A percentile compares a stretch with the other conserved stretches of the same genome.
Conservation (phyloP, 2,797 vertebrate genomes). For the Schizopygopsis malacanthus region DNA sequence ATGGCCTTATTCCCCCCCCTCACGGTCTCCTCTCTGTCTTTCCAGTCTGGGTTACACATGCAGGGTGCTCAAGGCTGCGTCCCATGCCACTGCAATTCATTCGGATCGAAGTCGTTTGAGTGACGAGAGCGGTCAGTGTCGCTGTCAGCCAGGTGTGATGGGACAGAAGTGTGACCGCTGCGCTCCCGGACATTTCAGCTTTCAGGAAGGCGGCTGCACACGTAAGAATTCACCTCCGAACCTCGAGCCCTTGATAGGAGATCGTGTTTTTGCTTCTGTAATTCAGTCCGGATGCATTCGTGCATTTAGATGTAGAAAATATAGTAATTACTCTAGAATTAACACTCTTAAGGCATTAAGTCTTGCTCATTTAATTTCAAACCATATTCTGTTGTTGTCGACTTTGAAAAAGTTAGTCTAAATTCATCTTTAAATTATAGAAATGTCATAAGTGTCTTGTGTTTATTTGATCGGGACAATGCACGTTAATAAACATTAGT, state of each 20-base stretch:
- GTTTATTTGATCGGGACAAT: not conserved
- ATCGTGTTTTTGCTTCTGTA: not conserved
- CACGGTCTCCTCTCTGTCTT: conserved; percentile 31
- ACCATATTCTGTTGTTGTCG: not conserved
- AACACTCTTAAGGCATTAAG: not conserved
- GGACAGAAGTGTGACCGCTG: conserved; percentile 95
- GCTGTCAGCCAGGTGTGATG: conserved; percentile 91
- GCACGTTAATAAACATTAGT: not conserved
- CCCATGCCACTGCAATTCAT: conserved; percentile 96
- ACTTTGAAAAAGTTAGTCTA: not conserved
- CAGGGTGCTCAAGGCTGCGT: conserved; percentile 79
- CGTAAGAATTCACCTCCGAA: conserved; percentile 72
- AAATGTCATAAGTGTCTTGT: not conserved
- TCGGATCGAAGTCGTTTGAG: conserved; percentile 98
- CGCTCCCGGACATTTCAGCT: conserved; percentile 88
- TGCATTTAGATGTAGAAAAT: too few relatives aligned
- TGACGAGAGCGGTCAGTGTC: conserved; percentile 88
- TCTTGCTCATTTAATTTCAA: not conserved
- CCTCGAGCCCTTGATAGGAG: too few relatives aligned
- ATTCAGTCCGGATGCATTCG: not conserved
- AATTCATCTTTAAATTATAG: not conserved
- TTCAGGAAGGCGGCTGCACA: conserved; percentile 96
- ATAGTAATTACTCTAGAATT: not conserved
- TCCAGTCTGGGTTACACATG: conserved; percentile 50
- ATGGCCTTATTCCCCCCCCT: not conserved